Base-by-base conservation (phyloP, 2,797 vertebrate genomes). In the Scolopax rusticola region DNA sequence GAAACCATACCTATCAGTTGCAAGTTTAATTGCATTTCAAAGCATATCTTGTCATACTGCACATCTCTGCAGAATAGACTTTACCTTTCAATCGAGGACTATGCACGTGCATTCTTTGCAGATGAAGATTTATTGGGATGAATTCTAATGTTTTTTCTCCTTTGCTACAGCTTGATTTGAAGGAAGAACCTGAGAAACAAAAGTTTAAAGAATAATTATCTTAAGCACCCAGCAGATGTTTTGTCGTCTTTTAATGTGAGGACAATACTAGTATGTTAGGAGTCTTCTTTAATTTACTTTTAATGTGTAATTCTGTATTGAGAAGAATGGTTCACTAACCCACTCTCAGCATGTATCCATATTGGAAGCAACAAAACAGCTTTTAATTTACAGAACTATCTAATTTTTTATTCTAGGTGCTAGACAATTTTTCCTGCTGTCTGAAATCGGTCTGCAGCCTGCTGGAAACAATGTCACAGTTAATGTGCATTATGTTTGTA, bases 111-210 rank as follows among this genome's bases (percentile, higher is more conserved):
- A 99, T 99, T 97, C 99, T 98, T 97, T 99, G 99, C 74, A 99
- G 98, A 98, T 99, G 99, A 89, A 99, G 97, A 98, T 99, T 99
- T 97, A 99, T 97, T 67, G 99, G 99, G 97, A 99, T 98, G 98
- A 99, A 99, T 98, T 99, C 99, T 96, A 99, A 97, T 48, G 98
- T 99, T 96, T 99, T 99, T 97, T 99, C 99, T 95, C 99, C 99
- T 99, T 99, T 99, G 98, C 98, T 99, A 98, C 99, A 99, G 98
- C 99, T 99, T 86, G 99, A 99, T 98, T 99, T 99, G 97, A 99
- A 99, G 57, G 98, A 99, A 67, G 98, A 99, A 96, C 99, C 99
- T 99, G 87, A 68, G 91, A 97, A 89, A 71, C 57, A 93, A 65
- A 95, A 83, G 70, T 87, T 95, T 57, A 67, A 75, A 97, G 84